phyloP scores from a whole-genome alignment of 2,888 invertebrate genomes.

The Girardia tigrina region DNA sequence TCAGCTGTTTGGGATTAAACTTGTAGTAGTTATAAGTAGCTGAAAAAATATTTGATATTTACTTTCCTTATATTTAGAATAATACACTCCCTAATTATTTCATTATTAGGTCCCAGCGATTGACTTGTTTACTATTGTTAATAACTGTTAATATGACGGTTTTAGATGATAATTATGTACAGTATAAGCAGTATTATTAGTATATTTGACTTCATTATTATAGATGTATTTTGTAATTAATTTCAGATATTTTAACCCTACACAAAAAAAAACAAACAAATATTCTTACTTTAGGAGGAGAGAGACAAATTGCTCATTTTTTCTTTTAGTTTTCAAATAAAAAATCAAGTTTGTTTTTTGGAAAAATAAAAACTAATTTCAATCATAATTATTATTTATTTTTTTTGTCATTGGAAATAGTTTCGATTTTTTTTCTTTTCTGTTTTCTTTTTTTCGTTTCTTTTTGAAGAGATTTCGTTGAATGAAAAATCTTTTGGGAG shows the following conservation, averaged over 20 bases:
- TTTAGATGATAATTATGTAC: conserved; percentile 31
- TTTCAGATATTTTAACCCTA: conserved; percentile 17
- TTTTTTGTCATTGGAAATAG: too few relatives aligned
- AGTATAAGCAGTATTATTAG: conserved; percentile 12
- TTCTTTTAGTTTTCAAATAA: conserved; percentile 16
- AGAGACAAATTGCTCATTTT: neutral
- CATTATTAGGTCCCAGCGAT: conserved; percentile 28
- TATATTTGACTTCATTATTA: conserved; percentile 30
- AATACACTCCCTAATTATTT: conserved; percentile 32
- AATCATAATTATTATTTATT: too few relatives aligned
- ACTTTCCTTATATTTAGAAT: conserved; percentile 28
- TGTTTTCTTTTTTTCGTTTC: too few relatives aligned
- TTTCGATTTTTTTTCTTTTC: too few relatives aligned
- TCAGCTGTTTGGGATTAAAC: conserved; percentile 10
- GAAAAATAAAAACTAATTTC: too few relatives aligned
- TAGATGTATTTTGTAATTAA: conserved; percentile 9
- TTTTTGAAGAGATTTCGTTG: too few relatives aligned
- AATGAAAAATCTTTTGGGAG: too few relatives aligned
- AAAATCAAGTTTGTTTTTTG: neutral
- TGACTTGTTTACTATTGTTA: conserved; percentile 20
- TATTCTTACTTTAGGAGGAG: neutral
- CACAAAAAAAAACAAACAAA: too few relatives aligned
- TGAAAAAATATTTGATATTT: conserved; percentile 27
- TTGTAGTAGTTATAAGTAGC: conserved; percentile 26
- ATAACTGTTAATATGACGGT: conserved; percentile 15